These are phyloP conservation scores for Okamejei kenojei DNA, from an alignment of 2,797 vertebrate species.

Conservation along the genomic window DNA sequence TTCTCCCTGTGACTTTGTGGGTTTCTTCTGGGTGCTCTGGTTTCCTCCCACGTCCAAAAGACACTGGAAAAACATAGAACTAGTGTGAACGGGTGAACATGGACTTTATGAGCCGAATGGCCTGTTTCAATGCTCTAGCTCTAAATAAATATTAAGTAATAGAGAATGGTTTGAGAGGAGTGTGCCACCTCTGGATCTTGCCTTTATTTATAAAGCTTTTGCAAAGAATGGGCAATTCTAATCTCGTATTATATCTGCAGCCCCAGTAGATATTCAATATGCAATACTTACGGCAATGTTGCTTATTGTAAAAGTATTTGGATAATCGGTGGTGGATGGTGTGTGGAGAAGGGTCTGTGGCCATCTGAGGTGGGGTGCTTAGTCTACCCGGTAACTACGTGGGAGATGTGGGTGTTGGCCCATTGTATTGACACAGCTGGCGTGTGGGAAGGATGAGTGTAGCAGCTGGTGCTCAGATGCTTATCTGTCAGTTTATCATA, in stretches of 20 bases:
- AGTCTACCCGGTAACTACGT: neutral
- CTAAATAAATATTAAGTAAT: neutral
- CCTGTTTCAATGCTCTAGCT: no score
- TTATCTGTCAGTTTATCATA: constrained; percentile 25
- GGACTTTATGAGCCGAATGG: no score
- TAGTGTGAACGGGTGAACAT: no score
- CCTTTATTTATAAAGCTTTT: neutral
- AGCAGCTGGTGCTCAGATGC: constrained; percentile 6
- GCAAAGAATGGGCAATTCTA: neutral
- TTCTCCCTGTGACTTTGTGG: no score
- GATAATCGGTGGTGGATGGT: neutral
- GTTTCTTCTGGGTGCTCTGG: no score
- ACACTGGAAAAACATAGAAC: no score
- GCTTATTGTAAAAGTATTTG: constrained; percentile 16
- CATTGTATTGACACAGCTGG: neutral
- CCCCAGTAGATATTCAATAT: neutral
- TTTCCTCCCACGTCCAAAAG: no score
- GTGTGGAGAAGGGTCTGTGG: neutral
- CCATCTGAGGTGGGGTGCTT: neutral
- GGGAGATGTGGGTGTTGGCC: neutral
- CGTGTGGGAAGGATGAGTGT: neutral
- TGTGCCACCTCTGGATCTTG: neutral
- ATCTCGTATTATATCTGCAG: neutral
- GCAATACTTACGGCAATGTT: neutral
- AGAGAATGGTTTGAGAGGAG: neutral